Base-by-base conservation (phyloP, 1,140 invertebrate species). In the Drosophila simulans region DNA sequence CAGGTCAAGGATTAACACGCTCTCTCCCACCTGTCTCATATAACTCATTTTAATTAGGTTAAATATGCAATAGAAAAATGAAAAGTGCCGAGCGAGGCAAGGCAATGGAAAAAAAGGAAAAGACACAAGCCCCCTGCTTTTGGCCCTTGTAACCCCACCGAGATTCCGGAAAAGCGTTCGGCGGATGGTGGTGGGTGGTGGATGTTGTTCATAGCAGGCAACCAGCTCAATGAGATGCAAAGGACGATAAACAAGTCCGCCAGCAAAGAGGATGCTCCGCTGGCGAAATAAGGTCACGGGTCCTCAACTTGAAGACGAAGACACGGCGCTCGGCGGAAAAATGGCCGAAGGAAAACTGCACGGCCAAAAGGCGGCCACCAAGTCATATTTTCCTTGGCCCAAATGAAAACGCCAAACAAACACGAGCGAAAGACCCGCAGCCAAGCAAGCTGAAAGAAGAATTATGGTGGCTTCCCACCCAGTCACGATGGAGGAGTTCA, bases 41-140 rank as follows among this genome's bases (percentile, higher is more conserved):
- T 82, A 82, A 86, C 74, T 86, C 83, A 86, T 88, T 79, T 83
- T 86, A 86, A 86, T 86, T 86, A 83, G 83, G 79, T 88, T 88
- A 83, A 88, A 86, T 88, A 83, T 86, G 83, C 79, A 82, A 77
- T 66, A 63, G 70, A 58, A 82, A 75, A 83, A 60, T 70, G 68
- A 82, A 82, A 79, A 82, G 69, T 68, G 68, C 68, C 45, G 53
- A 51, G 62, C 63, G 31, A 39, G 25, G 68, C 54, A 63, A 54
- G 48, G 12, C 34, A 12, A 20, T 27, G 48, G 39, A 57, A 45
- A 12, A 43, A 57, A 45, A 12, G n/a, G 22, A 39, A 56, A 59
- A 56, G 42, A 51, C 22, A 58, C 56, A 48, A 15, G 13, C 22
- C 15, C 35, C 12, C 34, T 15, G 12, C 39, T 46, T 27, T 49